phyloP scores from a whole-genome alignment of 2,113 vertebrate species.

The Ellobius talpinus region DNA sequence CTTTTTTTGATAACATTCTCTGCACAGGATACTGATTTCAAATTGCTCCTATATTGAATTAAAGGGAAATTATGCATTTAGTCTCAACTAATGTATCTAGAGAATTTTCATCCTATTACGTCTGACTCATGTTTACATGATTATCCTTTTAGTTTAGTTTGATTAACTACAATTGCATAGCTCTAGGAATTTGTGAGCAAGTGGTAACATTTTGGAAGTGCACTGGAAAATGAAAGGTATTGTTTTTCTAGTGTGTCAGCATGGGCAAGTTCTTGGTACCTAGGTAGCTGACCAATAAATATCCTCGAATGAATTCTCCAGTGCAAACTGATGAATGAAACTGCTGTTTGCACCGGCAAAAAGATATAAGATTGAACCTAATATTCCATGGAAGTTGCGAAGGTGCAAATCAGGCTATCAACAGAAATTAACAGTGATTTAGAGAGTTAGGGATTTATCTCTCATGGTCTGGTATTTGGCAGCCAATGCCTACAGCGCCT shows the following conservation, averaged over 20 bases:
- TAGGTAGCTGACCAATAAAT: not conserved
- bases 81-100: not conserved
- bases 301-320: conserved; percentile 17
- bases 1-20: conserved; percentile 9
- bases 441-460: conserved; percentile 28
- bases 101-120: not conserved
- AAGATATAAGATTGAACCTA: not conserved
- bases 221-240: not conserved
- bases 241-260: not conserved
- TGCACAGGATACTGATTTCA: not conserved
- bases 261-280: not conserved
- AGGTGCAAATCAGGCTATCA: not conserved
- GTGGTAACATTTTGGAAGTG: not conserved
- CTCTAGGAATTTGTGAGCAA: conserved; percentile 1
- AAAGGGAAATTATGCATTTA: conserved; percentile 31
- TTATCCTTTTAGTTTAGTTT: not conserved
- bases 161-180: not conserved
- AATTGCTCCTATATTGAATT: not conserved
- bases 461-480: not conserved
- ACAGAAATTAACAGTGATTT: conserved; percentile 1
- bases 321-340: not conserved
- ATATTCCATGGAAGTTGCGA: not conserved
- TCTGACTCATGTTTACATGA: not conserved
- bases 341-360: not conserved
- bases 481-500: not conserved